Percentiles rank a stretch among this genome's conserved stretches.
These are phyloP conservation scores for Cryptocheilus praepositus DNA, from an alignment of 2,888 invertebrate species.

Conservation along the genomic window DNA sequence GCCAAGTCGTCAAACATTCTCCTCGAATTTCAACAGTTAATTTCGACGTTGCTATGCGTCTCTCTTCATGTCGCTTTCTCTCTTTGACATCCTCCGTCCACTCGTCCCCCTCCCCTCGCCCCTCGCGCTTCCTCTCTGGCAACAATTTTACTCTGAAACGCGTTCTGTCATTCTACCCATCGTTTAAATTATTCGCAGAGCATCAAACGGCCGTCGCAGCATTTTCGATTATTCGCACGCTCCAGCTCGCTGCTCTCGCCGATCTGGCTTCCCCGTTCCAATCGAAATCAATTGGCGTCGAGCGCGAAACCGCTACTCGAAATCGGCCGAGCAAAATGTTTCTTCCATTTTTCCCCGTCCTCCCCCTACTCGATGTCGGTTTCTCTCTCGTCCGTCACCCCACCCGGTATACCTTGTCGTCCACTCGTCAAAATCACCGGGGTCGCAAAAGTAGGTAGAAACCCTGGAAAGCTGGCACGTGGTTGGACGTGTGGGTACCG, in stretches of 20 bases:
- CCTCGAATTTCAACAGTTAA: conserved; percentile 38
- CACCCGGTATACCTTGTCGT: conserved; percentile 46
- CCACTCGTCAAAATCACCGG: conserved; percentile 72
- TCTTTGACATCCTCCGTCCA: conserved; percentile 21
- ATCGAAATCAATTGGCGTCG: conserved; percentile 1
- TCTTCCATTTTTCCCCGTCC: conserved; percentile 10
- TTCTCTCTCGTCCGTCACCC: conserved; percentile 5
- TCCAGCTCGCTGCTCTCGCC: not conserved
- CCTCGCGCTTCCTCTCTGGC: conserved; percentile 43
- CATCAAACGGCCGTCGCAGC: conserved; percentile 48
- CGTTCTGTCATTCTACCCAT: conserved; percentile 20
- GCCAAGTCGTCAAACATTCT: conserved; percentile 33
- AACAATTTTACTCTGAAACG: conserved; percentile 8
- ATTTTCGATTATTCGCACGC: conserved; percentile 30
- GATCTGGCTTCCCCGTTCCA: conserved; percentile 10
- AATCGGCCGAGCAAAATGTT: not conserved
- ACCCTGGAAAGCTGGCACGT: conserved; percentile 59
- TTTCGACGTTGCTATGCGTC: conserved; percentile 29
- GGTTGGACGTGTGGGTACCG: conserved; percentile 52
- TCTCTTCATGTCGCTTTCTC: not conserved
- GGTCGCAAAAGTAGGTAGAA: conserved; percentile 68
- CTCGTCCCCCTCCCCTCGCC: conserved; percentile 34
- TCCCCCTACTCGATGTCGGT: not conserved
- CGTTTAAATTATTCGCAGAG: conserved; percentile 43
- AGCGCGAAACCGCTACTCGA: conserved; percentile 13